phyloP scores from a whole-genome alignment of 37 sponge, comb jelly and placozoan species.

The Agelas oroides region DNA sequence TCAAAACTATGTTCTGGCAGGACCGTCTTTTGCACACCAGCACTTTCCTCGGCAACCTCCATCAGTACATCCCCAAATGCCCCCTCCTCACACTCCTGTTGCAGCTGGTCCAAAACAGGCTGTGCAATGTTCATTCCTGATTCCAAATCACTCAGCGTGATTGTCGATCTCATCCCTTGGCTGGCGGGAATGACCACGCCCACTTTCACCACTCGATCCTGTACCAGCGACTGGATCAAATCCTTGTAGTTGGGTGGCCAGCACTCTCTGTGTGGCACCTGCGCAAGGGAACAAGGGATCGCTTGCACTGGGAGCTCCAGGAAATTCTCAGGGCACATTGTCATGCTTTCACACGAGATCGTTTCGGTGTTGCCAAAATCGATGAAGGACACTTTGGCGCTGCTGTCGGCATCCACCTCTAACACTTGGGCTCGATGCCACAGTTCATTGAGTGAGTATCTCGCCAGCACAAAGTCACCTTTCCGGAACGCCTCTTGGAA shows the following conservation, averaged over 20 bases:
- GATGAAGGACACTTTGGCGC: constrained; percentile 59
- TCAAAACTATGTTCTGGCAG: not conserved
- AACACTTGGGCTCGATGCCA: constrained; percentile 82
- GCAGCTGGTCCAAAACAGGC: constrained; percentile 55
- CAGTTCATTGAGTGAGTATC: constrained; percentile 43
- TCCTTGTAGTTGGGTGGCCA: constrained; percentile 68
- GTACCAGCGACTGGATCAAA: constrained; percentile 37
- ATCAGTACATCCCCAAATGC: constrained; percentile 10
- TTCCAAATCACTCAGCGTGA: constrained; percentile 39
- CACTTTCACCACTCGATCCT: constrained; percentile 28
- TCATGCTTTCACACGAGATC: constrained; percentile 27
- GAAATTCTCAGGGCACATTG: constrained; percentile 70
- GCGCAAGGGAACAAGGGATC: constrained; percentile 70
- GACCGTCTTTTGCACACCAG: not conserved
- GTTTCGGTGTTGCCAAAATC: constrained; percentile 77
- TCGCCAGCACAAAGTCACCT: constrained; percentile 79
- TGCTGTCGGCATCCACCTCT: constrained; percentile 34
- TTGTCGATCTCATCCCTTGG: constrained; percentile 62
- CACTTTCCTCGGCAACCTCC: not conserved
- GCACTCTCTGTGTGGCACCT: constrained; percentile 70
- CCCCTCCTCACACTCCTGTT: constrained; percentile 71
- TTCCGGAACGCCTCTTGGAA: constrained; percentile 19
- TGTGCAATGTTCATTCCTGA: constrained; percentile 42
- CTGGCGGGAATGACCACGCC: constrained; percentile 60
- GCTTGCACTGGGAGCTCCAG: constrained; percentile 77